Evolutionary conservation across 2,113 vertebrate species (phyloP), one percentile per base, ranked within the genome.

Genomic region (Vimba vimba): DNA sequence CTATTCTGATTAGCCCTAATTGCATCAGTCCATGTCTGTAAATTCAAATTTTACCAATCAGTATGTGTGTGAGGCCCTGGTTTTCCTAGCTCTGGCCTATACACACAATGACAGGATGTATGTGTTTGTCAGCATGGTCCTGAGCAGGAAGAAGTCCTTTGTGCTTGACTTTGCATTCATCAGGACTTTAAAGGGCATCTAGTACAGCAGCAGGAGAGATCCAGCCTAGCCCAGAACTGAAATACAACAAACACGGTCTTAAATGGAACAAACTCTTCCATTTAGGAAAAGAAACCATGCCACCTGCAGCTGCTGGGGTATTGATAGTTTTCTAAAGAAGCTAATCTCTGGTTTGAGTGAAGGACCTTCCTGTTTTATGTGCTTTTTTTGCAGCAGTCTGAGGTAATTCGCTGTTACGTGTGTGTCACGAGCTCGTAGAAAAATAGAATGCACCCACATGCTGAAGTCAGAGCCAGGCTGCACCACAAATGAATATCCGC

Each of bases 41-140:
- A 10, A 12, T 11, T 6, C 19, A 1, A 12, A 0, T 39, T 66
- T 78, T 59, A 30, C 50, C 30, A 27, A 4, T 7, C 17, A 45
- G 57, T 80, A 6, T 39, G 84, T 75, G 73, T 76, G 47, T 69
- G 68, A 83, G 84, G 36, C 85, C 23, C 75, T 19, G 13, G 60
- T 45, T 57, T 85, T 85, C 83, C 78, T 66, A 85, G 83, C 52
- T 30, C 59, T 74, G 71, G 39, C 57, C 57, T 50, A 30, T 39
- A 82, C 39, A 79, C 45, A 89, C 89, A 89, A 89, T 89, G 64
- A 66, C 89, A 86, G 89, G 89, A 89, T 85, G 82, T 79, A 57
- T 82, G 82, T 86, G 78, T 89, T 87, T 79, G 62, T 85, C 73
- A 33, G 27, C 62, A 82, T 50, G 69, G 30, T 59, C 66, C 85